These are phyloP conservation scores for Epizoanthus ramosus DNA, from an alignment of 92 coral and sea anemone genomes.

Conservation along the genomic window DNA sequence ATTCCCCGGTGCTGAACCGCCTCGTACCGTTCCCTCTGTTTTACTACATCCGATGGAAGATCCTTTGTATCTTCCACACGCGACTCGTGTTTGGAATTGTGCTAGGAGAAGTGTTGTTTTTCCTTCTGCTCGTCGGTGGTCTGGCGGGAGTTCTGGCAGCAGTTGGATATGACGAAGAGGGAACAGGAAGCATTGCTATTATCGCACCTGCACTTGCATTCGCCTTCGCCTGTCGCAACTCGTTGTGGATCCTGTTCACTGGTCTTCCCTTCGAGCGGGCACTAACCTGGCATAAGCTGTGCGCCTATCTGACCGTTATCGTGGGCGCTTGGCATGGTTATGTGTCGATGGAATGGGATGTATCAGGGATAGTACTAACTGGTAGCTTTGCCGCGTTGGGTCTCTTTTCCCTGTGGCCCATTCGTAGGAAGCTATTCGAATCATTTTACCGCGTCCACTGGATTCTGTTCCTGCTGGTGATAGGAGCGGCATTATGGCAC, in stretches of 20 bases:
- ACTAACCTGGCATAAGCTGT: constrained; percentile 72
- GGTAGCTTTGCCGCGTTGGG: constrained; percentile 57
- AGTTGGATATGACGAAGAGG: constrained; percentile 49
- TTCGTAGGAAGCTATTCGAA: constrained; percentile 71
- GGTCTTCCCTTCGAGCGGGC: constrained; percentile 83
- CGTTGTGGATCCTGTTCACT: constrained; percentile 72
- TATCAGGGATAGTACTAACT: constrained; percentile 56
- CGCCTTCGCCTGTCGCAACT: constrained; percentile 79
- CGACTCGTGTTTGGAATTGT: constrained; percentile 70
- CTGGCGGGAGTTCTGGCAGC: constrained; percentile 59
- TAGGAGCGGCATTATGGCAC: constrained; percentile 62
- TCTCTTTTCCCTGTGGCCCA: constrained; percentile 62
- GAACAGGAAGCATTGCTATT: constrained; percentile 60
- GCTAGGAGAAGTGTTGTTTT: constrained; percentile 66
- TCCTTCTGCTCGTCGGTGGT: constrained; percentile 62
- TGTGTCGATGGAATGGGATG: constrained; percentile 59
- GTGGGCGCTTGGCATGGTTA: constrained; percentile 80
- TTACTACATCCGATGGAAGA: constrained; percentile 67
- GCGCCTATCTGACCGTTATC: constrained; percentile 67
- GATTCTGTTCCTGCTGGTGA: constrained; percentile 61
- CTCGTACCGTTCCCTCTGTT: constrained; percentile 50
- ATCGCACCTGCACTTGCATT: constrained; percentile 68
- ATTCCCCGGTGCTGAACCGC: constrained; percentile 72
- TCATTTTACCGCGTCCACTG: constrained; percentile 70
- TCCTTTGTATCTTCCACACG: constrained; percentile 61